Conservation (phyloP, 2,113 vertebrate species). For the Zingel zingel region DNA sequence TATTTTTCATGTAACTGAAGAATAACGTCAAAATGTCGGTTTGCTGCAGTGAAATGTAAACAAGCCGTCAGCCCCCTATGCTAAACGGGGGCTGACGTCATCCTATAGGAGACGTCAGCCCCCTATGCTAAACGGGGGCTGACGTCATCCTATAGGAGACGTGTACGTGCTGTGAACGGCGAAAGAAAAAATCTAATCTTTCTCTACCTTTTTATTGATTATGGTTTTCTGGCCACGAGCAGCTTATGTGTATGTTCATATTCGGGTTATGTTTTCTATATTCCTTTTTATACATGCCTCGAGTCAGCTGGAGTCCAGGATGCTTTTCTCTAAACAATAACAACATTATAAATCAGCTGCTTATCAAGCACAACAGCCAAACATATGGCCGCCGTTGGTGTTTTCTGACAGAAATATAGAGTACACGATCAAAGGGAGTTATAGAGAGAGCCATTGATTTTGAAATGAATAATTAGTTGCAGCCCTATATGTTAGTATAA, state of each 20-base stretch:
- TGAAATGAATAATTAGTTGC: not conserved
- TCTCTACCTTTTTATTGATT: not conserved
- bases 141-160: constrained; percentile 26
- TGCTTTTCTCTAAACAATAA: not conserved
- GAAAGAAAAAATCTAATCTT: not conserved
- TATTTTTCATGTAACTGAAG: too few species aligned
- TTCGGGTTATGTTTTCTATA: not conserved
- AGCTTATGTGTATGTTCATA: not conserved
- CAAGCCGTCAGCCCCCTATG: constrained; percentile 25
- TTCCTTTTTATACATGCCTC: too few species aligned
- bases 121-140: not conserved
- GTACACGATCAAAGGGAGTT: too few species aligned
- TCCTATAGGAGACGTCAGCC: not conserved
- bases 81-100: constrained; percentile 29
- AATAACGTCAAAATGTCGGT: constrained; percentile 37
- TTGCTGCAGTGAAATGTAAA: constrained; percentile 59
- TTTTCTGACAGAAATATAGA: not conserved
- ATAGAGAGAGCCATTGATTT: too few species aligned
- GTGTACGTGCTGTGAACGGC: not conserved
- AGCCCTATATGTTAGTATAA: not conserved
- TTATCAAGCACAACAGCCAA: not conserved
- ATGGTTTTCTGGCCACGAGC: too few species aligned
- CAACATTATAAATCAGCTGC: too few species aligned
- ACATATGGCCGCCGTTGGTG: not conserved
- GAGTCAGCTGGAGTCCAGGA: not conserved